Evolutionary conservation across 2,113 vertebrate species (phyloP).

Genomic region (Dasypus novemcinctus): DNA sequence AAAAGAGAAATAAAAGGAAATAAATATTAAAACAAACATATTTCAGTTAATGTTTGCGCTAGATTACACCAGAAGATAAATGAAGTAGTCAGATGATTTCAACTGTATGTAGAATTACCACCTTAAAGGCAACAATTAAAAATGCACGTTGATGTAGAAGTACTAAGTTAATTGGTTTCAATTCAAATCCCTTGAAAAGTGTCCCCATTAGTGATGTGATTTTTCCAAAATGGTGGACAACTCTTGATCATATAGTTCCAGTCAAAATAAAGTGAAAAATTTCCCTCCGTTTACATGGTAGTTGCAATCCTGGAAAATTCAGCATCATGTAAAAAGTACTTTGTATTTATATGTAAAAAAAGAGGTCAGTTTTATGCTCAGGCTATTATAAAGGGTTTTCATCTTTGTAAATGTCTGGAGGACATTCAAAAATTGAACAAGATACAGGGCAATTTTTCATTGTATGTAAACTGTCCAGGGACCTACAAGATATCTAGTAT

Average conservation of each 20-base stretch:
- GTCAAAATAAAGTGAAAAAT: not conserved
- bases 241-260: not conserved
- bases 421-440: conserved; percentile 3
- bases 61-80: not conserved
- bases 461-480: not conserved
- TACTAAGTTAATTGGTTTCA: not conserved
- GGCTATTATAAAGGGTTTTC: not conserved
- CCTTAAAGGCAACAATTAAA: not conserved
- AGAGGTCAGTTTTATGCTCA: not conserved
- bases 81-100: not conserved
- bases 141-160: not conserved
- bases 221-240: not conserved
- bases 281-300: not conserved
- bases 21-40: not conserved
- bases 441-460: not conserved
- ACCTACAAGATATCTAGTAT: not conserved
- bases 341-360: not conserved
- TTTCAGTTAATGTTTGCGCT: not conserved
- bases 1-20: not conserved
- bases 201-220: not conserved
- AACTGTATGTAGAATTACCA: not conserved
- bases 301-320: not conserved
- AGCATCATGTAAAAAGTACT: not conserved
- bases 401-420: not conserved
- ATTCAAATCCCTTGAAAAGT: not conserved